Evolutionary conservation across 2,113 vertebrate species (phyloP).

Genomic region (Burhinus oedicnemus): DNA sequence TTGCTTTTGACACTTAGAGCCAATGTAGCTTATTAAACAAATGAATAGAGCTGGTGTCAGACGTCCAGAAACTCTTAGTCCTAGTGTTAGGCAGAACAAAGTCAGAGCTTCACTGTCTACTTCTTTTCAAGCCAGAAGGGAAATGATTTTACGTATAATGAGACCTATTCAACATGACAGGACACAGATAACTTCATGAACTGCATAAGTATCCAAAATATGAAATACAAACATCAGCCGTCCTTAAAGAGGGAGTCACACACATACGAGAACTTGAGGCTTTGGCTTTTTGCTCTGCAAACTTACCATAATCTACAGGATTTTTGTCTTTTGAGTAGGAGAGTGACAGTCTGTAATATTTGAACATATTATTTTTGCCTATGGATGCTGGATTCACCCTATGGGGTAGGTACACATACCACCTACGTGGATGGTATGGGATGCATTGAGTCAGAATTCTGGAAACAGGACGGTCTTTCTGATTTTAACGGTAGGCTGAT

Average conservation of each 20-base stretch:
- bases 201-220: neutral
- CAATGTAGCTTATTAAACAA: neutral
- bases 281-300: conserved; percentile 23
- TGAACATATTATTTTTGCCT: neutral
- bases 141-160: neutral
- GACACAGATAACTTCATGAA: neutral
- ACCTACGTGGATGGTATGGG: neutral
- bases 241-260: neutral
- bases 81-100: neutral
- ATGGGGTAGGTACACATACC: too few species aligned
- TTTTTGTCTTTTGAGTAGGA: neutral
- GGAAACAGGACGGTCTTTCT: neutral
- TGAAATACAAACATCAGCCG: neutral
- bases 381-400: rapidly evolving
- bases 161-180: neutral
- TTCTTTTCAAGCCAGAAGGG: neutral
- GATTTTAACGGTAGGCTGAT: neutral
- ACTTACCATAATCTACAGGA: neutral
- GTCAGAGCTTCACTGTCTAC: neutral
- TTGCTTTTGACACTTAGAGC: neutral
- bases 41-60: neutral
- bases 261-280: neutral
- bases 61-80: neutral
- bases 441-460: neutral
- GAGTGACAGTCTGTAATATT: neutral